Evolutionary conservation across 2,797 vertebrate species (phyloP).

Genomic region (Onychomys arenicola): DNA sequence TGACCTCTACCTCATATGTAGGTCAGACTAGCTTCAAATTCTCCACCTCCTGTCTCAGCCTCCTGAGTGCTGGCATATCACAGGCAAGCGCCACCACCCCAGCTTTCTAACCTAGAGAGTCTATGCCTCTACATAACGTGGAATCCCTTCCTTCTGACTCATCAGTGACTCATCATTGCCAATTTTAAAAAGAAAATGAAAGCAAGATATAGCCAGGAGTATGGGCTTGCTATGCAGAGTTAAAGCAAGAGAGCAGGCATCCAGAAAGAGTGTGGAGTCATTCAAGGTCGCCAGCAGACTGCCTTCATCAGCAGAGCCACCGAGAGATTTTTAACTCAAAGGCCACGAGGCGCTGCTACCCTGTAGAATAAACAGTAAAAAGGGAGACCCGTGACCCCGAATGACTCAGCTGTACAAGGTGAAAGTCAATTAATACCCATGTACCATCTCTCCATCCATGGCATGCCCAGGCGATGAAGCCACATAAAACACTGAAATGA

Average conservation of each 20-base stretch:
- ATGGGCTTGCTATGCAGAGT: background rate
- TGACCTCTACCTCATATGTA: background rate
- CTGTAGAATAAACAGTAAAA: constrained; percentile 53
- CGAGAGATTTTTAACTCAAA: constrained; percentile 45
- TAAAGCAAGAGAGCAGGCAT: background rate
- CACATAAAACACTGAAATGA: constrained; percentile 4
- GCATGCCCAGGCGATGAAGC: background rate
- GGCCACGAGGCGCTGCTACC: background rate
- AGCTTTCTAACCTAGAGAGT: background rate
- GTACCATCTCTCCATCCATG: constrained; percentile 32
- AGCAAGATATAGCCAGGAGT: background rate
- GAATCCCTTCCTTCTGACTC: constrained; percentile 30
- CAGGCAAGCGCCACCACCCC: background rate
- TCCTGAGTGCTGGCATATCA: background rate
- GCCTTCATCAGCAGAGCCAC: background rate
- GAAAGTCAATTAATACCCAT: constrained; percentile 13
- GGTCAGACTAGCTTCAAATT: background rate
- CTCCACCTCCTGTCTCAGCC: background rate
- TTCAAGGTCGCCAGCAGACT: constrained; percentile 51
- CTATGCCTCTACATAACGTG: background rate
- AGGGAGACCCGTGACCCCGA: constrained; percentile 64
- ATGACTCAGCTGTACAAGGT: constrained; percentile 65
- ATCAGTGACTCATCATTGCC: constrained; percentile 10
- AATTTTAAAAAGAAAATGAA: background rate
- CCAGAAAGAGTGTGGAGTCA: constrained; percentile 37